These are phyloP conservation scores for Elachura formosa DNA, from an alignment of 2,113 vertebrate species.

Conservation along the genomic window DNA sequence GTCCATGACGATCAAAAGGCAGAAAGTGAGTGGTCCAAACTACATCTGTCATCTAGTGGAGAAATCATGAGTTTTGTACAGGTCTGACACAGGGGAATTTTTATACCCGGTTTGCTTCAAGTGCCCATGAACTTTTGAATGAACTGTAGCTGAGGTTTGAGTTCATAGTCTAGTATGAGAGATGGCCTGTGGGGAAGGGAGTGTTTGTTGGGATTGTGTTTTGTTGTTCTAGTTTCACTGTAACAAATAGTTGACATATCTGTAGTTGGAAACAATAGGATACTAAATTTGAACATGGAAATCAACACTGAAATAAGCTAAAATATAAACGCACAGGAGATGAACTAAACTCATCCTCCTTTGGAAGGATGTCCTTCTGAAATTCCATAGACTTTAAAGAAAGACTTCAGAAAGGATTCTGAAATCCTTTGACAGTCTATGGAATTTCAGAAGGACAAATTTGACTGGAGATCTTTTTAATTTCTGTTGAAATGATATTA, in stretches of 20 bases:
- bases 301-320: background rate
- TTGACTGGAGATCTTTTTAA: conserved; percentile 37
- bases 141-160: background rate
- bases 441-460: background rate
- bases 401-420: no score
- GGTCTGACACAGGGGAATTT: background rate
- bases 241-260: background rate
- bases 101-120: background rate
- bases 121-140: background rate
- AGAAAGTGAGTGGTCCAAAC: background rate
- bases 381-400: no score
- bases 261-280: background rate
- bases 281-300: background rate
- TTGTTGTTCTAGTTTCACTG: conserved; percentile 2
- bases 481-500: conserved; percentile 2
- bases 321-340: background rate
- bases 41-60: background rate
- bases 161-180: background rate
- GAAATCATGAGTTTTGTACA: background rate
- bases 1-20: background rate
- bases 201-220: background rate
- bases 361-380: no score
- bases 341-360: background rate
- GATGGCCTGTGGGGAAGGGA: background rate
- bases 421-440: background rate